Evolutionary conservation across 2,797 vertebrate genomes (phyloP).

Genomic region (Sebastolobus alascanus): DNA sequence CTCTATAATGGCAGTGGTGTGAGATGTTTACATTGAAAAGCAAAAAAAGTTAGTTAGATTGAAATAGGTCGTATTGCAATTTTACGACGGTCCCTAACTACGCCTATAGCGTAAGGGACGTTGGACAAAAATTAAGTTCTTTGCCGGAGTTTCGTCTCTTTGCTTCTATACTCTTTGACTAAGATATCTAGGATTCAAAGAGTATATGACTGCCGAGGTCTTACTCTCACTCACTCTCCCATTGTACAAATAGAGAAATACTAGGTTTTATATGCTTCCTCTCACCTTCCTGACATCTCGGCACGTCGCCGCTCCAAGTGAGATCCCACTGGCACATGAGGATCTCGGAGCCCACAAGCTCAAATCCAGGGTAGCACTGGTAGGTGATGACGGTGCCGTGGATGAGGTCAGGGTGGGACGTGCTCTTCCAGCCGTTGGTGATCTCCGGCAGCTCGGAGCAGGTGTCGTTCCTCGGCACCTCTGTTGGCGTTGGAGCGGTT

Average conservation of each 20-base stretch:
- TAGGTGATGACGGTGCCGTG: constrained; percentile 96
- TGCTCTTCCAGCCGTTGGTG: constrained; percentile 95
- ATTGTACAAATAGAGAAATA: neutral
- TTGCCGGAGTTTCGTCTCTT: no score
- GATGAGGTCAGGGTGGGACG: constrained; percentile 94
- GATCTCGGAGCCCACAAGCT: constrained; percentile 91
- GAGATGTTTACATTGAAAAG: no score
- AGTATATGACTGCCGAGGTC: neutral
- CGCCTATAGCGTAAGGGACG: no score
- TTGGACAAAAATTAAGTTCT: no score
- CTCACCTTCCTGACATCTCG: constrained; percentile 94
- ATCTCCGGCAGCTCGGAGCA: constrained; percentile 97
- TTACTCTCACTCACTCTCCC: neutral
- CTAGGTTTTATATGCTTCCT: neutral
- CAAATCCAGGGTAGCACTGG: constrained; percentile 96
- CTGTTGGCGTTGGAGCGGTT: constrained; percentile 72
- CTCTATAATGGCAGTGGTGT: no score
- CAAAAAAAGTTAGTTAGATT: no score
- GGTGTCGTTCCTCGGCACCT: constrained; percentile 97
- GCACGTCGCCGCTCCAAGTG: constrained; percentile 95
- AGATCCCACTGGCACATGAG: constrained; percentile 99
- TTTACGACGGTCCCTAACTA: no score
- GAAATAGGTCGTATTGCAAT: no score
- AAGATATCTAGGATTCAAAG: neutral
- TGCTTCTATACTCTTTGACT: no score